Evolutionary conservation across 2,113 vertebrate genomes (phyloP), one percentile per base, ranked within the genome.

Genomic region (Gobio gobio): DNA sequence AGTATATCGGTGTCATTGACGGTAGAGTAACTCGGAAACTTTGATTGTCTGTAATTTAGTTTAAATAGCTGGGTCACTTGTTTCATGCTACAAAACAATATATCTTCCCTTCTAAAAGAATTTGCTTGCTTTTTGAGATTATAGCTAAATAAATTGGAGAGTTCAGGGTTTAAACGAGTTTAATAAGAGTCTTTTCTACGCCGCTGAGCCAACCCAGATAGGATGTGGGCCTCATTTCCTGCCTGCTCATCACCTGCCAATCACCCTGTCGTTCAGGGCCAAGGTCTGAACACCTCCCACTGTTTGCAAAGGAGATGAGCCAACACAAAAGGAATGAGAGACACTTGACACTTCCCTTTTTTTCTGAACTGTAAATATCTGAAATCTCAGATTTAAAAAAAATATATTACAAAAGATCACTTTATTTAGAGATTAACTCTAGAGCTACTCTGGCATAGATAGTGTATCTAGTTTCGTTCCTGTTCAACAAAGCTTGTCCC

Each of bases 151-250:
- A 68, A 59, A 68, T 61, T n/a, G 33, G 40, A 80, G 14, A 77
- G 45, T 77, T 68, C 51, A 76, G 63, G 61, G 56, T 58, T 77
- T 26, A 24, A 77, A 33, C 14, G 24, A 59, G 33, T 73, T 82
- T 82, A 72, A 56, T 58, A 75, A 79, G 68, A 63, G 33, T 82
- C 51, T 58, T 47, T 84, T 89, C 78, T 87, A 36, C 43, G 9
- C 82, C 76, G 49, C 73, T 82, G 70, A 86, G 87, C 66, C 75
- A 56, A 70, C 47, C 51, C 63, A 74, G 82, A 87, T 78, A 75
- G 72, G 68, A 85, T 83, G 82, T 61, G 56, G 45, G 61, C 24
- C 88, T 91, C n/a, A 91, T 90, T 90, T 92, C 87, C 90, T 90
- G 49, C 51, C 33, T 79, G 78, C 80, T 86, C 77, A 63, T 61